These are phyloP conservation scores for Caloenas nicobarica DNA, from an alignment of 2,113 vertebrate genomes.

Conservation along the genomic window DNA sequence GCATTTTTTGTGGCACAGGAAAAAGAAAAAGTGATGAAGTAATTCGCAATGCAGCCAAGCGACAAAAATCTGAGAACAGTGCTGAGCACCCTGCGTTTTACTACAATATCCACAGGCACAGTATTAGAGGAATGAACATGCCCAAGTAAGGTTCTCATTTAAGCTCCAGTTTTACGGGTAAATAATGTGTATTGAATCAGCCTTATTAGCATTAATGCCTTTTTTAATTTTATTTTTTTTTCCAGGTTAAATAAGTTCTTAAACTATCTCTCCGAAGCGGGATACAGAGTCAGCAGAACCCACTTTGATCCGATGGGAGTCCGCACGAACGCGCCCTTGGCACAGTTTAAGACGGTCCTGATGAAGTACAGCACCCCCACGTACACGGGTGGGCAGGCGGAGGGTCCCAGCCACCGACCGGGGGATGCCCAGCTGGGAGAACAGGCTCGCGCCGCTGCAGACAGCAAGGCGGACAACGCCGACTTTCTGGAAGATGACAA, in stretches of 20 bases:
- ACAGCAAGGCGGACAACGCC: not conserved
- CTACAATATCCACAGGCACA: constrained; percentile 97
- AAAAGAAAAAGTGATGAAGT: constrained; percentile 87
- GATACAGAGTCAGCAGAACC: constrained; percentile 92
- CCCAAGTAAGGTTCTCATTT: constrained; percentile 84
- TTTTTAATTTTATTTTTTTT: not conserved
- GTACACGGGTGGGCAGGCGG: constrained; percentile 68
- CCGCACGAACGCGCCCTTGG: constrained; percentile 87
- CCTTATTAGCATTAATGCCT: not conserved
- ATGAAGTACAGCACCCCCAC: constrained; percentile 91
- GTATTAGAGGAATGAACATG: constrained; percentile 97
- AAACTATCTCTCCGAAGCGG: constrained; percentile 88
- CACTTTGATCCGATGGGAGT: constrained; percentile 97
- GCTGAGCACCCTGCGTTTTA: constrained; percentile 93
- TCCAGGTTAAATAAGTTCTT: constrained; percentile 94
- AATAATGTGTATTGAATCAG: not conserved
- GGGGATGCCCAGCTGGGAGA: constrained; percentile 46
- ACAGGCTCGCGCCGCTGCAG: no score
- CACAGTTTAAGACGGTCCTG: constrained; percentile 88
- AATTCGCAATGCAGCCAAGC: constrained; percentile 77
- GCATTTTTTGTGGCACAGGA: constrained; percentile 70
- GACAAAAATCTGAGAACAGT: constrained; percentile 79
- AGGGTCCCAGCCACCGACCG: constrained; percentile 37
- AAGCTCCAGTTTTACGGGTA: not conserved
- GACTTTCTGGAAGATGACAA: not conserved